A percentile compares a stretch with the other conserved stretches of the same genome.
Evolutionary conservation across 2,113 vertebrate genomes (phyloP).

Genomic region (Epinephelus fuscoguttatus): DNA sequence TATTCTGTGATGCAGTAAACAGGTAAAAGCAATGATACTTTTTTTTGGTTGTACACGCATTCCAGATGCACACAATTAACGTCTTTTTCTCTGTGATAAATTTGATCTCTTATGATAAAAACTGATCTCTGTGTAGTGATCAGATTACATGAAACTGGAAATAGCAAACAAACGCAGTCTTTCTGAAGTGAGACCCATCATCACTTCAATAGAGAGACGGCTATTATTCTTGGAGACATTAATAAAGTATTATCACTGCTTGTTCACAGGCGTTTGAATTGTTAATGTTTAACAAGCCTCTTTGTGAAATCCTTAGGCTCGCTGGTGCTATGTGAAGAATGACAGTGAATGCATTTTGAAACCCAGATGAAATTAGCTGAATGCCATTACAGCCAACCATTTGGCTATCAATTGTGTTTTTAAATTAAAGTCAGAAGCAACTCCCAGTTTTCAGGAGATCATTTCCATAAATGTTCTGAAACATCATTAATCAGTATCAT

Average conservation of each 20-base stretch:
- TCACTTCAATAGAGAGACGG: constrained; percentile 16
- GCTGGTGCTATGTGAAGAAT: constrained; percentile 47
- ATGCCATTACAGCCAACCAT: constrained; percentile 51
- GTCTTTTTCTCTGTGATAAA: not conserved
- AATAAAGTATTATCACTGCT: constrained; percentile 54
- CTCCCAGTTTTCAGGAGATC: constrained; percentile 60
- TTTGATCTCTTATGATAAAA: constrained; percentile 38
- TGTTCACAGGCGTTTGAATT: constrained; percentile 40
- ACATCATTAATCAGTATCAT: constrained; percentile 79
- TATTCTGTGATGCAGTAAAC: not conserved
- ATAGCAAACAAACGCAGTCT: constrained; percentile 16
- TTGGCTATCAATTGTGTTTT: constrained; percentile 62
- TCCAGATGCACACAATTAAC: not conserved
- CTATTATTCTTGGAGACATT: constrained; percentile 52
- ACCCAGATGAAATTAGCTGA: constrained; percentile 41
- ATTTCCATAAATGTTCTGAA: constrained; percentile 64
- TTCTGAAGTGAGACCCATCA: constrained; percentile 42
- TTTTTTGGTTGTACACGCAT: not conserved
- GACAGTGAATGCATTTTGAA: constrained; percentile 50
- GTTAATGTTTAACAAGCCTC: constrained; percentile 52
- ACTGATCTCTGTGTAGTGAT: constrained; percentile 8
- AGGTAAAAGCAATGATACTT: not conserved
- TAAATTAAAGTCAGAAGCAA: constrained; percentile 66
- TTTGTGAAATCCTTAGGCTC: constrained; percentile 51
- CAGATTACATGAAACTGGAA: constrained; percentile 17